Evolutionary conservation across 2,888 invertebrate genomes (phyloP).

Genomic region (Brenthis ino): DNA sequence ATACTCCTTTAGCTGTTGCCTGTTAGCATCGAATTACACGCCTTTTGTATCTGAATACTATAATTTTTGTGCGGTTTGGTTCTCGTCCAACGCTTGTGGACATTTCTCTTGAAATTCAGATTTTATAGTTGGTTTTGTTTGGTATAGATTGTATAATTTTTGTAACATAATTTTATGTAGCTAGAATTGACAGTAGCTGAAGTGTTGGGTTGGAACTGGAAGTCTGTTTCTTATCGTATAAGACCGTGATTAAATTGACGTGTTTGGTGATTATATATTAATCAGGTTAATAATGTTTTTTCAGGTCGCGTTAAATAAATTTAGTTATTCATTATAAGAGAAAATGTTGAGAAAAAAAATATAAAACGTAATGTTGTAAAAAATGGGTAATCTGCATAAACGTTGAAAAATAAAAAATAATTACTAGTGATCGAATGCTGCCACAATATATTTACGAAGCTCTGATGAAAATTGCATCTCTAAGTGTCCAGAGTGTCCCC

Average conservation of each 20-base stretch:
- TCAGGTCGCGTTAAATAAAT: no score
- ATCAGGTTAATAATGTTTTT: no score
- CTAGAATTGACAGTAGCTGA: slow-evolving; percentile 32
- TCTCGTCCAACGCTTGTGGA: not conserved
- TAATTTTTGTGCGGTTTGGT: slow-evolving; percentile 7
- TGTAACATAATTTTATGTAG: slow-evolving; percentile 21
- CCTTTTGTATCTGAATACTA: not conserved
- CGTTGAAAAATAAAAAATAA: no score
- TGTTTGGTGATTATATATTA: no score
- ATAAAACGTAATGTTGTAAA: no score
- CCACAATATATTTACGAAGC: slow-evolving; percentile 4
- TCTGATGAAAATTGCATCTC: slow-evolving; percentile 1
- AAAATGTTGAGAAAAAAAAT: no score
- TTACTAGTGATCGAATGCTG: not conserved
- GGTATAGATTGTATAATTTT: not conserved
- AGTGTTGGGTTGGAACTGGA: not conserved
- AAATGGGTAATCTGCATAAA: no score
- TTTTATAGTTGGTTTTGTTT: not conserved
- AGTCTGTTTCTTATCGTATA: not conserved
- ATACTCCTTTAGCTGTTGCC: no score
- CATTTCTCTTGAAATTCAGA: slow-evolving; percentile 1
- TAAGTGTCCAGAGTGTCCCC: slow-evolving; percentile 5
- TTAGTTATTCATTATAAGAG: no score
- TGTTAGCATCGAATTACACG: not conserved
- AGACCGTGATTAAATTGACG: no score